Evolutionary conservation across 2,888 invertebrate species (phyloP), one percentile per base, ranked within the genome.

Genomic region (Cataglyphis livida): DNA sequence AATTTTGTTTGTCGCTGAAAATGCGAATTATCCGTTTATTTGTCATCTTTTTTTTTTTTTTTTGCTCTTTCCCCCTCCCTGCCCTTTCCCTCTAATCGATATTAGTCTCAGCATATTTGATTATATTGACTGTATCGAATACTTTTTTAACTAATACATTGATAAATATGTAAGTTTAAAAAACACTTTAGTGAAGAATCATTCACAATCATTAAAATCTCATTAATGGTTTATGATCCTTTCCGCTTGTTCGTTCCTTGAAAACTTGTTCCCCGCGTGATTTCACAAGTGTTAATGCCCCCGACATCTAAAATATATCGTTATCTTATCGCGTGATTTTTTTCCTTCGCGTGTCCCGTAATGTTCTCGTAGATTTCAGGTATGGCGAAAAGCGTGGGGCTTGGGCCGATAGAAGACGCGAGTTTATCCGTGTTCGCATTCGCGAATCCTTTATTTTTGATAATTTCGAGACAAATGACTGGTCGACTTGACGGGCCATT

Each of bases 401-500:
- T 74, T 81, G 64, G 48, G 57, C n/a, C 62, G 41, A 73, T 71
- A 81, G 75, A 74, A 48, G 78, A 44, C 73, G 41, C 65, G 41
- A 64, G 48, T 4, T 41, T 44, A 57, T 32, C 44, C 61, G 74
- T 28, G 48, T 64, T 38, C 82, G 41, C 66, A 18, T 28, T 41
- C 28, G 64, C 51, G 84, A 84, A 87, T 90, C 84, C 84, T 88
- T 90, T 89, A 89, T 90, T 91, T 91, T 91, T 88, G 85, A 88
- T 85, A 89, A 90, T 90, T 90, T 89, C 82, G 88, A 91, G 90
- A 91, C 90, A 89, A 88, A 88, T 89, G 88, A 82, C 84, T 84
- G 85, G 85, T 51, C 76, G 84, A 75, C 84, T 89, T 86, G 89
- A 85, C 87, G 87, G 88, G 88, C 88, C 90, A 91, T 91, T 91